Evolutionary conservation across 1,140 invertebrate species (phyloP).

Genomic region (Spodoptera litura): DNA sequence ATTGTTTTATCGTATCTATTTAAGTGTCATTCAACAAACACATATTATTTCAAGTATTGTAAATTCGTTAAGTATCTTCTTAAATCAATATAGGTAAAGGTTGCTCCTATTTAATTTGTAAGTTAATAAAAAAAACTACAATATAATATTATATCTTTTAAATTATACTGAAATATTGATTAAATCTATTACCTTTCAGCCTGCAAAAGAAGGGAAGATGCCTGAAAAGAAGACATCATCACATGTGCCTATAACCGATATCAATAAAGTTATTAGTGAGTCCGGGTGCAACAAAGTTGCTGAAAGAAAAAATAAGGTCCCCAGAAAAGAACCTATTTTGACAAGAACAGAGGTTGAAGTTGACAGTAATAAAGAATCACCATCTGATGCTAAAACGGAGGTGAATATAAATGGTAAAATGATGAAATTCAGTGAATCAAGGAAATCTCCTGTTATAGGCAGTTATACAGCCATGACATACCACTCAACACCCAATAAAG

Average conservation of each 20-base stretch:
- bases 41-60: not conserved
- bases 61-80: too few species aligned
- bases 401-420: constrained; percentile 75
- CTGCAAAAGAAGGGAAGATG: constrained; percentile 66
- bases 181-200: constrained; percentile 63
- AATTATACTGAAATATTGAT: too few species aligned
- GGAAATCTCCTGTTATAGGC: constrained; percentile 78
- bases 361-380: constrained; percentile 56
- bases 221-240: constrained; percentile 59
- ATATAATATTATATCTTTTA: not conserved
- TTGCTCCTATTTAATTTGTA: too few species aligned
- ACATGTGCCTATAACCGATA: constrained; percentile 71
- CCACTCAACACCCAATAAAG: constrained; percentile 82
- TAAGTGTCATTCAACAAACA: not conserved
- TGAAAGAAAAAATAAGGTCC: constrained; percentile 61
- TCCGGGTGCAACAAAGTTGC: constrained; percentile 62
- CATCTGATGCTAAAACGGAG: constrained; percentile 66
- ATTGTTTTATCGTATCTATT: not conserved
- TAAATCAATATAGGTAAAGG: too few species aligned
- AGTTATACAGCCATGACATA: constrained; percentile 78
- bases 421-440: constrained; percentile 77
- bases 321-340: constrained; percentile 53
- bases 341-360: constrained; percentile 47
- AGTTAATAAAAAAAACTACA: too few species aligned
- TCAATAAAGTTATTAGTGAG: constrained; percentile 68